A percentile compares a stretch with the other conserved stretches of the same genome.
These are phyloP conservation scores for Emydura subglobosa DNA, from an alignment of 2,113 vertebrate species.

Conservation along the genomic window DNA sequence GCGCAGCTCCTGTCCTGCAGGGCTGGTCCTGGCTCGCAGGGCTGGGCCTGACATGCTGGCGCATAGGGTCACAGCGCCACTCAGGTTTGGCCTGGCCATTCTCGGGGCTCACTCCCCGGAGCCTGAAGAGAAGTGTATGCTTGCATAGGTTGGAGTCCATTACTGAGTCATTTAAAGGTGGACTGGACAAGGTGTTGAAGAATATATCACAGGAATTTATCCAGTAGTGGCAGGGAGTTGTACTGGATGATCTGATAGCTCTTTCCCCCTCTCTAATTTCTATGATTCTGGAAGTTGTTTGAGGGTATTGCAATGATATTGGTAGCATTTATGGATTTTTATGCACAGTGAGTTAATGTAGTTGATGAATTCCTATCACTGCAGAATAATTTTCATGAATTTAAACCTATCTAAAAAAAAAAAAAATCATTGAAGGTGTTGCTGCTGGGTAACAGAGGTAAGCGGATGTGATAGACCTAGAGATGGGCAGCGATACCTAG, in stretches of 20 bases:
- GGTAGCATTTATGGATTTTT: slow-evolving; percentile 13
- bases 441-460: background rate
- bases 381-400: slow-evolving; percentile 47
- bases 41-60: background rate
- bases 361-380: slow-evolving; percentile 33
- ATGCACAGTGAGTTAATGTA: background rate
- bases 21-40: no score
- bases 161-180: background rate
- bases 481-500: background rate
- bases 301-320: background rate
- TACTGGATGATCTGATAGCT: background rate
- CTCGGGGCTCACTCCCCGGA: background rate
- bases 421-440: background rate
- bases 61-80: background rate
- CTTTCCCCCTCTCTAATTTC: background rate
- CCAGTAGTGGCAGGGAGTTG: background rate
- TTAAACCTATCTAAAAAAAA: slow-evolving; percentile 3
- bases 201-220: background rate
- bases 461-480: background rate
- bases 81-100: background rate
- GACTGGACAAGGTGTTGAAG: background rate
- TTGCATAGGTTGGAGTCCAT: background rate
- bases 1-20: background rate
- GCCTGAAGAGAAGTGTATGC: background rate
- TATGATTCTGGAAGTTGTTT: background rate